Conservation (phyloP, 2,888 invertebrate species). For the Acanthoscelides obtectus region DNA sequence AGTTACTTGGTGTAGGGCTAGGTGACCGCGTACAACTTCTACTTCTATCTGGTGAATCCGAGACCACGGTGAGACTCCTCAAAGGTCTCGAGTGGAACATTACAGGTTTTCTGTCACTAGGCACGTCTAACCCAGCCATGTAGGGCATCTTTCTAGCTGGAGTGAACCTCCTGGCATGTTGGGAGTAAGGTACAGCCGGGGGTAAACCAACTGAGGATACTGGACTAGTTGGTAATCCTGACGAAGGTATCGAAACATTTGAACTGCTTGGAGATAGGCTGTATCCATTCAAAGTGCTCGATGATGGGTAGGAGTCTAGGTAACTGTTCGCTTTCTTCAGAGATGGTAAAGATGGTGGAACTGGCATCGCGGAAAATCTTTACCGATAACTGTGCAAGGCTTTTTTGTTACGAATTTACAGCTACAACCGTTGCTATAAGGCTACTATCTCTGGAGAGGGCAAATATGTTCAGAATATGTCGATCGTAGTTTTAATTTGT, state of each 20-base stretch:
- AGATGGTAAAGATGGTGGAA: conserved; percentile 6
- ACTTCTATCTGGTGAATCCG: conserved; percentile 23
- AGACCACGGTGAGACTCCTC: conserved; percentile 42
- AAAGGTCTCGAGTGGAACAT: conserved; percentile 40
- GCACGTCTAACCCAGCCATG: conserved; percentile 29
- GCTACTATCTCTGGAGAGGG: background rate
- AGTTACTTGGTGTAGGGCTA: conserved; percentile 27
- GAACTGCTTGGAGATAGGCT: conserved; percentile 20
- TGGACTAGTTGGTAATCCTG: conserved; percentile 5
- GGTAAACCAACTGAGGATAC: conserved; percentile 19
- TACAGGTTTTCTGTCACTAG: conserved; percentile 29
- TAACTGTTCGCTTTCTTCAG: conserved; percentile 18
- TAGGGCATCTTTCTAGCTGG: conserved; percentile 18
- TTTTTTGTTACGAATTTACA: too few relatives aligned
- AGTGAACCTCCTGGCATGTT: conserved; percentile 16
- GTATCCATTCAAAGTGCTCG: conserved; percentile 19
- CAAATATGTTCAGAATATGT: background rate
- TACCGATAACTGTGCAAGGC: too few relatives aligned
- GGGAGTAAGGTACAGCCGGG: conserved; percentile 20
- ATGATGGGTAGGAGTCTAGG: conserved; percentile 23
- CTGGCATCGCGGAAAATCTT: background rate
- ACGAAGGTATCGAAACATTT: conserved; percentile 15
- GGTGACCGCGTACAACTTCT: conserved; percentile 20
- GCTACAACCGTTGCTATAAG: too few relatives aligned
- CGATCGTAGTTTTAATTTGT: background rate